Evolutionary conservation across 2,113 vertebrate genomes (phyloP).

Genomic region (Sterna hirundo): DNA sequence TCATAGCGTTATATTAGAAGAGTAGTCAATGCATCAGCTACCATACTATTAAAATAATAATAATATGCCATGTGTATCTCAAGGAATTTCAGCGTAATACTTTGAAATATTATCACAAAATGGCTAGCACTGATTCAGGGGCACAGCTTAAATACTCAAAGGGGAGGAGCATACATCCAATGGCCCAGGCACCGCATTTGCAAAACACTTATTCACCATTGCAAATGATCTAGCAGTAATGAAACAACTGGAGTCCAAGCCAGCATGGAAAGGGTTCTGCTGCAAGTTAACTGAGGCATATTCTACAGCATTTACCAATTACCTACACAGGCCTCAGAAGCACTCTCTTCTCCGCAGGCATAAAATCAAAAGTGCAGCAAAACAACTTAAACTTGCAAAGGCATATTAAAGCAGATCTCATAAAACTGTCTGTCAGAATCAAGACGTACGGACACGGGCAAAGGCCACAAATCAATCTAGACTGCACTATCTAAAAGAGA

Average conservation of each 20-base stretch:
- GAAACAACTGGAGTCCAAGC: background rate
- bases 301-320: background rate
- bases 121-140: background rate
- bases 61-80: rapidly evolving
- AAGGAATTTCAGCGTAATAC: background rate
- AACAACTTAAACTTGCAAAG: constrained; percentile 23
- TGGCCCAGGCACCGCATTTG: background rate
- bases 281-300: background rate
- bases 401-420: constrained; percentile 26
- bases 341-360: background rate
- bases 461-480: constrained; percentile 32
- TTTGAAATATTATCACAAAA: background rate
- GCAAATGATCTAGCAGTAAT: background rate
- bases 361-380: constrained; percentile 3
- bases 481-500: background rate
- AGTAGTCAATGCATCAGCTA: background rate
- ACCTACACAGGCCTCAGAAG: background rate
- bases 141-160: background rate
- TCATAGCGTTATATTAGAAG: background rate
- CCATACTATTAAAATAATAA: background rate
- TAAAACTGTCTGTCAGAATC: constrained; percentile 16
- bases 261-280: background rate
- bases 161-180: background rate
- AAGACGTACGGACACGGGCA: background rate
- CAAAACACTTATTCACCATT: background rate